Conservation (phyloP, 2,113 vertebrate genomes). For the Albula goreensis region DNA sequence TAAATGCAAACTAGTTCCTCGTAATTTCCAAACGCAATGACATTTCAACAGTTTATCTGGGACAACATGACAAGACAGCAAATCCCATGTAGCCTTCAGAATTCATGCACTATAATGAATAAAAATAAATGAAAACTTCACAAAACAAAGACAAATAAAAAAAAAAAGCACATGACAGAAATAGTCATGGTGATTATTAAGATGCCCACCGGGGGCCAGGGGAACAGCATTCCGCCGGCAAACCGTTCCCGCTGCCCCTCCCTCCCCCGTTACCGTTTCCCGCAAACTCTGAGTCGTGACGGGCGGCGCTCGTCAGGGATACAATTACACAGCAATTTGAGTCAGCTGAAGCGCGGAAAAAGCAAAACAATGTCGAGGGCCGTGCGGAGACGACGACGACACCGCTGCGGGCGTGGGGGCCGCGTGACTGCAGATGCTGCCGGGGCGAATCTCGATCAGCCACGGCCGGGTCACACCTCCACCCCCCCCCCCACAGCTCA, state of each 20-base stretch:
- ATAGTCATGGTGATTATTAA: not conserved
- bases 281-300: not conserved
- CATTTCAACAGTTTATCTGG: not conserved
- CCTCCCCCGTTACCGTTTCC: not conserved
- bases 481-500: too few species aligned
- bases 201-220: too few species aligned
- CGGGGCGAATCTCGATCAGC: not conserved
- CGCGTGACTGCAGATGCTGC: not conserved
- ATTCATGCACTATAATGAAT: not conserved
- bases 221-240: not conserved
- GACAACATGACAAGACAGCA: not conserved
- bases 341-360: not conserved
- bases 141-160: not conserved
- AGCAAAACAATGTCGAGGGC: not conserved
- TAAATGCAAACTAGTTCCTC: not conserved
- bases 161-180: not conserved
- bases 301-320: not conserved
- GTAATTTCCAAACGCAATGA: not conserved
- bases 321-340: not conserved
- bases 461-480: not conserved
- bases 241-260: not conserved
- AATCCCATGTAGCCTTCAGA: not conserved
- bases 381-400: not conserved
- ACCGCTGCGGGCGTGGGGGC: not conserved
- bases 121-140: not conserved